Evolutionary conservation across 1,140 invertebrate species (phyloP).

Genomic region (Diuraphis noxia): DNA sequence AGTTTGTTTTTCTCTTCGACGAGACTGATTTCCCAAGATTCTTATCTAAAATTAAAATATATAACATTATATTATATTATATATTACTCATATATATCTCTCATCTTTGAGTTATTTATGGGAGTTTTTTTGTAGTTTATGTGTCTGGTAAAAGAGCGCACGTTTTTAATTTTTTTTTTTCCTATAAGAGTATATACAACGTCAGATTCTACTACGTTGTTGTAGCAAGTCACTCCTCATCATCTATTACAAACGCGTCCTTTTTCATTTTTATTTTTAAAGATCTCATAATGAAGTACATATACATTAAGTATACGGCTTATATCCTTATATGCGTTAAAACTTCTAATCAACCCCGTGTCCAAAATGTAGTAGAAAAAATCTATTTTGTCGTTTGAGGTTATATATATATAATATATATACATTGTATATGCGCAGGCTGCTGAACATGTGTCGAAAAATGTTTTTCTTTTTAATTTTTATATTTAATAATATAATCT

Average conservation of each 20-base stretch:
- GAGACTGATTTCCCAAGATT: background rate
- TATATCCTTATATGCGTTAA: background rate
- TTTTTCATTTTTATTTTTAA: background rate
- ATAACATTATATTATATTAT: background rate
- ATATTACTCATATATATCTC: background rate
- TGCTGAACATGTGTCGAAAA: background rate
- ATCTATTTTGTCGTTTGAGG: background rate
- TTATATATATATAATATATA: background rate
- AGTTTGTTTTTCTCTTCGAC: background rate
- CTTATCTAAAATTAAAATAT: conserved; percentile 33
- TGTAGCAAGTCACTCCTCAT: background rate
- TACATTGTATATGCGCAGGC: background rate
- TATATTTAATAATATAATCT: background rate
- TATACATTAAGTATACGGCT: background rate
- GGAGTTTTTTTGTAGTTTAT: background rate
- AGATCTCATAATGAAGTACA: conserved; percentile 16
- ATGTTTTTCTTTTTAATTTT: background rate
- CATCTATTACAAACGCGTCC: background rate
- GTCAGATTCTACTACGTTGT: background rate
- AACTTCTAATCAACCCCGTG: background rate
- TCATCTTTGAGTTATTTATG: conserved; percentile 1
- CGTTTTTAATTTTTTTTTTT: background rate
- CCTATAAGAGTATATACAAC: background rate
- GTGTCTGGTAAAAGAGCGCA: background rate
- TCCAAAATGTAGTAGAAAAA: conserved; percentile 1